Base-by-base conservation (phyloP, 2,888 invertebrate species). In the Drosophila helvetica region DNA sequence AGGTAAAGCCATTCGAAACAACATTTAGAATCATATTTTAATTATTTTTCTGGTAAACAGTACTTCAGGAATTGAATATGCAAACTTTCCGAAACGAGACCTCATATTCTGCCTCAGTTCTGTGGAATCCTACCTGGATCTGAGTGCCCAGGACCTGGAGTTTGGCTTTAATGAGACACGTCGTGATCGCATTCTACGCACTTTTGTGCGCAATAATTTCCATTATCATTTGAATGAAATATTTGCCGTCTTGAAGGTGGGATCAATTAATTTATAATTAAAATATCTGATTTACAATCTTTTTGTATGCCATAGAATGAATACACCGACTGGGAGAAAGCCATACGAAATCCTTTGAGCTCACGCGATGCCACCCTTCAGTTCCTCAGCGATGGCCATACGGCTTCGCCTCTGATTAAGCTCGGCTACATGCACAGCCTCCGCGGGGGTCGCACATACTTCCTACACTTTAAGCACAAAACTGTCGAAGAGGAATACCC, bases 291-390 rank as follows among this genome's bases (percentile, higher is more conserved):
- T 30, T 33, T 18, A 15, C 4, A 30, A 57, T 57, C 38, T 47
- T 25, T 19, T 25, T 19, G 9, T 12, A 15, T 30, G 2, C 19
- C 5, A 3, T 53, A 96, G 92, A 98, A 98, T 92, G 98, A 98
- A 92, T 99, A 99, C 93, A 98, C 98, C 68, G 98, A 98, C 92
- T 98, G 98, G 98, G 97, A 96, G 92, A 94, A 95, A 85, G 96
- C 96, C 2, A 95, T 96, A 79, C 96, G 97, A 88, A 96, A 96
- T 92, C 96, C 97, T 75, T 93, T 96, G 90, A 96, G 96, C 91
- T 96, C 97, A 77, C 95, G 96, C 88, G 98, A 96, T 91, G 96
- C 95, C 60, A 95, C 97, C 22, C 93, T 98, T 73, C 96, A 96
- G 91, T 95, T 98, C 70, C 93, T 98, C 59, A 97, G 98, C 88